These are phyloP conservation scores for Philaenus spumarius DNA, from an alignment of 1,140 invertebrate species.

Conservation along the genomic window DNA sequence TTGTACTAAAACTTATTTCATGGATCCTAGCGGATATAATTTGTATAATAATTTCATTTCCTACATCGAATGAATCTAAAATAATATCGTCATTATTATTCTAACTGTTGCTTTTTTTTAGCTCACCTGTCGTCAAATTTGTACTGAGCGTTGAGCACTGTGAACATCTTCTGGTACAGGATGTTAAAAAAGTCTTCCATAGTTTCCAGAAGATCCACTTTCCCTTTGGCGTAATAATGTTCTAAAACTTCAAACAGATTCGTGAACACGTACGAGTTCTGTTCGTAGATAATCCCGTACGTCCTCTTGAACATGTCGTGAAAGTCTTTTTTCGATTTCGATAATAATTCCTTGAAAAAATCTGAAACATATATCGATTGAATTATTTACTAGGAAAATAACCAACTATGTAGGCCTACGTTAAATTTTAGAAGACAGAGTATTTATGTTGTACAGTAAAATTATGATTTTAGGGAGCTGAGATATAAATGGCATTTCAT, in stretches of 20 bases:
- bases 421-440: too few relatives aligned
- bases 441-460: too few relatives aligned
- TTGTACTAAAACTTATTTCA: too few relatives aligned
- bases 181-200: constrained; percentile 91
- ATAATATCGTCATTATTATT: too few relatives aligned
- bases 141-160: constrained; percentile 86
- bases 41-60: background rate
- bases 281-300: constrained; percentile 91
- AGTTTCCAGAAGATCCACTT: constrained; percentile 71
- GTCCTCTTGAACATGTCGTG: constrained; percentile 92
- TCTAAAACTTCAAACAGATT: constrained; percentile 87
- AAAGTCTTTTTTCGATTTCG: constrained; percentile 75
- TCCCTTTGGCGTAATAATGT: constrained; percentile 78
- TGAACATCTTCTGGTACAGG: constrained; percentile 95
- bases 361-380: constrained; percentile 56
- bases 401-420: too few relatives aligned
- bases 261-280: constrained; percentile 87
- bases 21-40: too few relatives aligned
- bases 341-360: constrained; percentile 78
- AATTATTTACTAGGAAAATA: too few relatives aligned
- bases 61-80: background rate
- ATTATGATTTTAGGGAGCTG: too few relatives aligned
- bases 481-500: too few relatives aligned
- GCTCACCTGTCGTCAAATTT: constrained; percentile 76
- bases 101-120: too few relatives aligned